Conservation (phyloP, 2,113 vertebrate genomes). For the Panthera uncia region DNA sequence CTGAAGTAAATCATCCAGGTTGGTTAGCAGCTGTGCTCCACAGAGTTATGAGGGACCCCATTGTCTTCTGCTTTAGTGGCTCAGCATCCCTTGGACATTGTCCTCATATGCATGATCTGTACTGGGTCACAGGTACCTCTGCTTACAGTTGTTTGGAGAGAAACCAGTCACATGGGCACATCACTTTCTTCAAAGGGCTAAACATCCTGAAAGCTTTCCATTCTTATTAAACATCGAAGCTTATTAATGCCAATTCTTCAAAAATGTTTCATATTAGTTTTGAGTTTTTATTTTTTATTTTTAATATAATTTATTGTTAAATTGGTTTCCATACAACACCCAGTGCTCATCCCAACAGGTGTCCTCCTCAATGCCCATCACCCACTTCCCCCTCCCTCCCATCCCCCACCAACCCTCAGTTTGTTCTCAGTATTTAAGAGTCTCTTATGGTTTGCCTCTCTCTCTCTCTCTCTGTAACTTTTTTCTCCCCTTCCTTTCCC, state of each 20-base stretch:
- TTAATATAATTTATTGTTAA: too few species aligned
- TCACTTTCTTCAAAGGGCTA: not conserved
- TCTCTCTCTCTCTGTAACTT: too few species aligned
- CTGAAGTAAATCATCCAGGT: not conserved
- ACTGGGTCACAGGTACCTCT: not conserved
- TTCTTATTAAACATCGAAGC: slow-evolving; percentile 1
- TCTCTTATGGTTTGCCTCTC: too few species aligned
- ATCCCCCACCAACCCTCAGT: too few species aligned
- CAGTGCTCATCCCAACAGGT: too few species aligned
- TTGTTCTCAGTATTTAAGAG: too few species aligned
- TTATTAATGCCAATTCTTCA: slow-evolving; percentile 13
- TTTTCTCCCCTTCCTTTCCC: too few species aligned
- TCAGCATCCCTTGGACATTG: not conserved
- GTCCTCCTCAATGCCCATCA: too few species aligned
- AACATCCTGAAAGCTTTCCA: not conserved
- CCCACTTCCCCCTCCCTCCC: too few species aligned
- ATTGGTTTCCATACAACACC: too few species aligned
- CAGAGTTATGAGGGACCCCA: not conserved
- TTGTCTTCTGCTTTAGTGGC: not conserved
- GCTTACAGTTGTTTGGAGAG: not conserved
- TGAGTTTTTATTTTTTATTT: too few species aligned
- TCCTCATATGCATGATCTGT: not conserved
- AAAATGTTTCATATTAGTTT: not conserved
- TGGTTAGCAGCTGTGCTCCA: not conserved
- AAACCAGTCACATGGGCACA: not conserved